Evolutionary conservation across 2,888 invertebrate genomes (phyloP).

Genomic region (Ophion obscuratus): DNA sequence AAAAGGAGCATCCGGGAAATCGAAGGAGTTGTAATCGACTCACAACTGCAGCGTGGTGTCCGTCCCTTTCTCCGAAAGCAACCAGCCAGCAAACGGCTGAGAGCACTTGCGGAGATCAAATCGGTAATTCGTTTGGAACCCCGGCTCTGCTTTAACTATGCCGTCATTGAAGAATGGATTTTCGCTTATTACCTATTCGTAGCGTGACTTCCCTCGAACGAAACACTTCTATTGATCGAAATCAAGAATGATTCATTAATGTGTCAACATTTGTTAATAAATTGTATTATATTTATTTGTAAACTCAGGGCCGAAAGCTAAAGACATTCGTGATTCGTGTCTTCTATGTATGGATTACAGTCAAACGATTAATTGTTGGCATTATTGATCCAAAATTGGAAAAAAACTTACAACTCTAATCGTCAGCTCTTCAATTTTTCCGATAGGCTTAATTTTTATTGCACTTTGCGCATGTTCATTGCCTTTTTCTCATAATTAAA

Average conservation of each 20-base stretch:
- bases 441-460: no score
- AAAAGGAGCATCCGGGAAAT: conserved; percentile 85
- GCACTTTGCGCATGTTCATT: no score
- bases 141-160: conserved; percentile 52
- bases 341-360: no score
- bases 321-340: no score
- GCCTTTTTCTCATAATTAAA: no score
- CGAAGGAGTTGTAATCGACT: conserved; percentile 82
- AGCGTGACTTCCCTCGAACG: background rate
- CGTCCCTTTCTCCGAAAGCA: conserved; percentile 63
- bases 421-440: no score
- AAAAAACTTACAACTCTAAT: no score
- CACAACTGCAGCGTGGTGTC: conserved; percentile 71
- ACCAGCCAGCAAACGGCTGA: conserved; percentile 63
- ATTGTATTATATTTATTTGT: no score
- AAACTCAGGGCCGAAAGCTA: no score
- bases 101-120: conserved; percentile 59
- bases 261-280: background rate
- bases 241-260: background rate
- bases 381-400: no score
- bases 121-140: conserved; percentile 59
- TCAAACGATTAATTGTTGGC: no score
- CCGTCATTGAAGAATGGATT: conserved; percentile 41
- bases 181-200: conserved; percentile 22
- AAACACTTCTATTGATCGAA: conserved; percentile 6